Base-by-base conservation (phyloP, 1,140 invertebrate species). In the Drosophila aff. region DNA sequence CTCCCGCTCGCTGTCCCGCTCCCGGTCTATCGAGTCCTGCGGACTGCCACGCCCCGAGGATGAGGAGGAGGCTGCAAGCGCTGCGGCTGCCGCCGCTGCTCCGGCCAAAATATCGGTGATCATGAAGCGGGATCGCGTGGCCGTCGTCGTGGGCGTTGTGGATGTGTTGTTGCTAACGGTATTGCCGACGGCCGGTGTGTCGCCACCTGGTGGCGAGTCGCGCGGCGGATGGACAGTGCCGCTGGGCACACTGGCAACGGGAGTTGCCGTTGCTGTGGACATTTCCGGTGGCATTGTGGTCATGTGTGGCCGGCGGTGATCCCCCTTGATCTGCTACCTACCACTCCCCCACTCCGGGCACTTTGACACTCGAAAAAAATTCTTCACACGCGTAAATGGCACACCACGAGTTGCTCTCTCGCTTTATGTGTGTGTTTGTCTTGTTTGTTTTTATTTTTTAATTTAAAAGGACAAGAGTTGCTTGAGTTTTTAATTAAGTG, bases 41-140 rank as follows among this genome's bases (percentile, higher is more conserved):
- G 57, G 66, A 50, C 68, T 68, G 49, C 49, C 69, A 55, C 84
- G 41, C 18, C 78, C 84, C 36, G 76, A 52, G 2, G 82, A 68
- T 15, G 83, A 69, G 2, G 75, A 80, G 16, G 84, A 85, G 4
- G 76, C 76, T 2, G 84, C 84, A 60, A 81, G 59, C 0, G 79
- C 78, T 2, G 85, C 85, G 1, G 87, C 87, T 10, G 87, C 87
- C 15, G 82, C 90, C 15, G 83, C 94, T 76, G 94, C 95, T 7
- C 94, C 95, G 53, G 95, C 96, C 59, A 96, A 93, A 62, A 97
- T 96, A 79, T 97, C 96, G 47, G 96, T 96, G 93, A 96, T 96
- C 96, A 96, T 96, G 93, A 96, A 97, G 44, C 96, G 94, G 23
- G 96, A 96, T 55, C 96, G 94, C 50, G 96, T 94, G 44, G 95